Evolutionary conservation across 2,797 vertebrate species (phyloP), one percentile per base, ranked within the genome.

Genomic region (Orestias chungarensis): DNA sequence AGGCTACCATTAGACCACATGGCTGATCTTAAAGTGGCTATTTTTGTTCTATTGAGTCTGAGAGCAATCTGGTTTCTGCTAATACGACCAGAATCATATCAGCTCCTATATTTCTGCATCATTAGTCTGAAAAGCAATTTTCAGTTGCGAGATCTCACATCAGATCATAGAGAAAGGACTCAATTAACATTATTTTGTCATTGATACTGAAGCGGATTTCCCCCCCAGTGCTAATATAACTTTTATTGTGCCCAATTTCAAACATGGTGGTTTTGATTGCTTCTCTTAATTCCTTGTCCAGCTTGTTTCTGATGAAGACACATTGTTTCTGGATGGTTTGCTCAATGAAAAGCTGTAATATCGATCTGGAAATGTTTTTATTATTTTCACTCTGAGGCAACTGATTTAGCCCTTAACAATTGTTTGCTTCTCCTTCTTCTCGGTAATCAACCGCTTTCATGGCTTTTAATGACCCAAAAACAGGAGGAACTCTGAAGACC

Each of bases 11-110:
- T 17, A n/a, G 40, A 75, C 33, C 62, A 78, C 4, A 6, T 40
- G 73, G 64, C 50, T 72, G 74, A 67, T 73, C 62, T 67, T 64
- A 25, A 64, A 77, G 31, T 49, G 31, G 35, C 17, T 64, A 17
- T 68, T 29, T 49, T 66, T 35, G 43, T 40, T 49, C 57, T 8
- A 27, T 47, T 38, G 14, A 75, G 17, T 67, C 20, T 57, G 9
- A 44, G 10, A 40, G 15, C 29, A 10, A 66, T n/a, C 17, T 74
- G 2, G 8, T 52, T 27, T 61, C 3, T 18, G 1, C 33, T 11
- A 44, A 49, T 33, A 1, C 7, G 6, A 42, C 35, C 50, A 27
- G 29, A 44, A 12, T 44, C 10, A 0, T 15, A n/a, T 64, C 38
- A 35, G 29, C 3, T 59, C 55, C 20, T 4, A 0, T 59, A 31